Conservation (phyloP, 2,797 vertebrate species). For the Clarias pachynema region DNA sequence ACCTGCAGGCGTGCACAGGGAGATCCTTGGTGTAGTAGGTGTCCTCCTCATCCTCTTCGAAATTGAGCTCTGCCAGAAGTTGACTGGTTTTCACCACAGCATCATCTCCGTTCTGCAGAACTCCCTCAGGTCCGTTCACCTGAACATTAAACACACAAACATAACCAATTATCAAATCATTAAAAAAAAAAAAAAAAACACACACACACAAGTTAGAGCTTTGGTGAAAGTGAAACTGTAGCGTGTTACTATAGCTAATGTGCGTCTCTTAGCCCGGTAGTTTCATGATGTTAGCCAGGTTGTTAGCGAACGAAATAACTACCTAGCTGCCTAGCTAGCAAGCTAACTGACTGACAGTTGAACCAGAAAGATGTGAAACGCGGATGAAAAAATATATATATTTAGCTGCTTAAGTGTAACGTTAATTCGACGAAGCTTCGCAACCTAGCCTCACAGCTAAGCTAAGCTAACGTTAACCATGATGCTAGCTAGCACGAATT, state of each 20-base stretch:
- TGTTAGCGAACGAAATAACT: no score
- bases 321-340: background rate
- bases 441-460: conserved; percentile 15
- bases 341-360: background rate
- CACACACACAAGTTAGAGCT: background rate
- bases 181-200: background rate
- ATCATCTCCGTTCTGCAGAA: conserved; percentile 89
- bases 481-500: conserved; percentile 18
- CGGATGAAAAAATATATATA: background rate
- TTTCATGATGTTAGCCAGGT: conserved; percentile 10
- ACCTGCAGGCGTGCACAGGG: conserved; percentile 96
- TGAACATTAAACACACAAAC: conserved; percentile 56
- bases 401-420: background rate
- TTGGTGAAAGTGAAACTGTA: background rate
- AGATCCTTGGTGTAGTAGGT: conserved; percentile 95
- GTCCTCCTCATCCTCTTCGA: conserved; percentile 94
- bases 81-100: conserved; percentile 89
- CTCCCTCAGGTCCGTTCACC: conserved; percentile 88
- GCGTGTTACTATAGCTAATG: background rate
- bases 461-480: background rate
- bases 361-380: background rate
- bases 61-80: conserved; percentile 90
- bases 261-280: background rate
- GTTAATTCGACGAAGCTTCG: background rate
- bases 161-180: conserved; percentile 64